Evolutionary conservation across 2,888 invertebrate genomes (phyloP).

Genomic region (Ornithoptera alexandrae): DNA sequence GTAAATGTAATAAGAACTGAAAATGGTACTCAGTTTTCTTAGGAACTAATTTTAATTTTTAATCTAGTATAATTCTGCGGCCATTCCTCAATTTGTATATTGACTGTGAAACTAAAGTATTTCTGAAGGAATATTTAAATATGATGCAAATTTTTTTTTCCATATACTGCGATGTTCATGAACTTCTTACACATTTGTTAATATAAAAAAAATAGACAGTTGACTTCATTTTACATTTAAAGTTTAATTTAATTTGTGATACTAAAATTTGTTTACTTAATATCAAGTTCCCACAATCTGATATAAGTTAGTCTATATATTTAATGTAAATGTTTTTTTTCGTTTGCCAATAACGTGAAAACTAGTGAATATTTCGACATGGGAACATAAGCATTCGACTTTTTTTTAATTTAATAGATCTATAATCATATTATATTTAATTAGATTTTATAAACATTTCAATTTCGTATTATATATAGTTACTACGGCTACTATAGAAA

Average conservation of each 20-base stretch:
- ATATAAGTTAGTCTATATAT: neutral
- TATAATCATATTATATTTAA: no score
- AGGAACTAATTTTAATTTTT: constrained; percentile 25
- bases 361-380: no score
- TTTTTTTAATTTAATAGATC: no score
- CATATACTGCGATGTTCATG: neutral
- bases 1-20: constrained; percentile 28
- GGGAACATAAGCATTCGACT: no score
- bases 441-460: no score
- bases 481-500: no score
- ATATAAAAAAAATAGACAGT: no score
- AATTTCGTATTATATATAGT: no score
- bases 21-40: constrained; percentile 17
- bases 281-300: constrained; percentile 1
- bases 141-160: neutral
- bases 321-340: no score
- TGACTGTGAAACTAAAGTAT: constrained; percentile 10
- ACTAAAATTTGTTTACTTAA: neutral
- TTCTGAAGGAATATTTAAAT: neutral
- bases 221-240: no score
- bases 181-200: neutral
- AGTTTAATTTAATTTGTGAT: no score
- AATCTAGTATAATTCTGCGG: constrained; percentile 5
- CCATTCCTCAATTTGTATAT: constrained; percentile 19
- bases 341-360: no score